These are phyloP conservation scores for Streblospio benedicti DNA, from an alignment of 1,140 invertebrate genomes.

Conservation along the genomic window DNA sequence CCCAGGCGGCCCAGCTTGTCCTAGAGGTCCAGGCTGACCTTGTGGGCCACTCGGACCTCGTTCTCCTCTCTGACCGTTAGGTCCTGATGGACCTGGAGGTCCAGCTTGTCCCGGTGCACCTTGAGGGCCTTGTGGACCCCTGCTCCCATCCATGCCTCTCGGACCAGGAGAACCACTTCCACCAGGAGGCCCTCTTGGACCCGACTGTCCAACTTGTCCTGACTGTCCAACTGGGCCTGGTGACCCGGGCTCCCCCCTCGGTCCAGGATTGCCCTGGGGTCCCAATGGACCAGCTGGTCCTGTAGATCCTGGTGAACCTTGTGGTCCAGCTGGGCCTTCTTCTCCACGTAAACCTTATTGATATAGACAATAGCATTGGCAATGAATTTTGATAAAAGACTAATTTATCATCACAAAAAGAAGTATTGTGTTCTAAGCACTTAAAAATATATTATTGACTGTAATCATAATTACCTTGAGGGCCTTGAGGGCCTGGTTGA, in stretches of 20 bases:
- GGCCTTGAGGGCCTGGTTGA: slow-evolving; percentile 5
- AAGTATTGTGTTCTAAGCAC: no score
- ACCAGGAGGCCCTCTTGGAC: slow-evolving; percentile 2
- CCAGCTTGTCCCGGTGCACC: slow-evolving; percentile 12
- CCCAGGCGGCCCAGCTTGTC: slow-evolving; percentile 14
- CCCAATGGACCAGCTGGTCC: slow-evolving; percentile 15
- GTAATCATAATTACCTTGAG: no score
- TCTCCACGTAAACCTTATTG: no score
- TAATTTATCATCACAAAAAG: no score
- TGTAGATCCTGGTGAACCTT: slow-evolving; percentile 14
- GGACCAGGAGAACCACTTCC: neutral
- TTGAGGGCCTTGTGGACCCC: slow-evolving; percentile 7
- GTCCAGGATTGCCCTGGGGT: neutral
- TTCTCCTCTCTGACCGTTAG: slow-evolving; percentile 12
- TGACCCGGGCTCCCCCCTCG: neutral
- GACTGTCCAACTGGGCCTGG: neutral
- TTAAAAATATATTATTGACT: no score
- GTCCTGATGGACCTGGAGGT: slow-evolving; percentile 10
- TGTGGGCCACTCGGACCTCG: slow-evolving; percentile 1
- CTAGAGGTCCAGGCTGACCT: slow-evolving; percentile 1
- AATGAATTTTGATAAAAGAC: no score
- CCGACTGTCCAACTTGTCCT: slow-evolving; percentile 10
- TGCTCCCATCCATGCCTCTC: slow-evolving; percentile 1
- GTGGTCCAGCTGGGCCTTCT: slow-evolving; percentile 8
- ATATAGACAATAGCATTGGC: no score